Base-by-base conservation (phyloP, 1,140 invertebrate genomes). In the Ectropis grisescens region DNA sequence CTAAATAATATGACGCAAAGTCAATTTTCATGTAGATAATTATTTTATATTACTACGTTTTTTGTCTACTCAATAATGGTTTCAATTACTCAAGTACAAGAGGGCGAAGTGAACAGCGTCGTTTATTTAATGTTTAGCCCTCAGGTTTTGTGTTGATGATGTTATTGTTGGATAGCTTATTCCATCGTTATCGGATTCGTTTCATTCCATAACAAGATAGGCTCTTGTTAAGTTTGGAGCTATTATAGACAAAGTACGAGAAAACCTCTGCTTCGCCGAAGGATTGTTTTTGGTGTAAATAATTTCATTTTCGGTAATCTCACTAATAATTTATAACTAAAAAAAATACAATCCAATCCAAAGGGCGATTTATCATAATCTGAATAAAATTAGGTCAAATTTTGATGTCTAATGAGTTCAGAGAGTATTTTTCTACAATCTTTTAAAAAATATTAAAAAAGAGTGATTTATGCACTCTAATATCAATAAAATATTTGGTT, bases 351-450 rank as follows among this genome's bases (percentile, higher is more conserved):
- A 46, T 19, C 16, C 16, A 59, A 51, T 55, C 43, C 47, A 62
- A 57, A 34, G 61, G 60, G 61, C 58, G 55, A 51, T 47, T 50
- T 64, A 55, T 56, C 41, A 55, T 55, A 60, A 71, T 60, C 50
- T 50, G 35, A 53, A 60, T 46, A 53, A 19, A 26, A 60, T 60
- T 59, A 67, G 54, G 64, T 69, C 37, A 72, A 67, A 67, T 79
- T 53, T 71, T 58, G 55, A 58, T 40, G 41, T 58, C 56, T 57
- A 33, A 66, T 67, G 59, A 70, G 66, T 74, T 76, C 58, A 68
- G 61, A 75, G 67, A 68, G 69, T 80, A 80, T 80, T 80, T 80
- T 80, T 80, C 75, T 80, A 80, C 68, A 72, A 67, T 75, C 52
- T 76, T 72, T 76, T 72, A 67, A 71, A 74, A 67, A 59, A 44